Percentiles rank a stretch among this genome's conserved stretches.
Evolutionary conservation across 2,888 invertebrate species (phyloP).

Genomic region (Plemyria rubiginata): DNA sequence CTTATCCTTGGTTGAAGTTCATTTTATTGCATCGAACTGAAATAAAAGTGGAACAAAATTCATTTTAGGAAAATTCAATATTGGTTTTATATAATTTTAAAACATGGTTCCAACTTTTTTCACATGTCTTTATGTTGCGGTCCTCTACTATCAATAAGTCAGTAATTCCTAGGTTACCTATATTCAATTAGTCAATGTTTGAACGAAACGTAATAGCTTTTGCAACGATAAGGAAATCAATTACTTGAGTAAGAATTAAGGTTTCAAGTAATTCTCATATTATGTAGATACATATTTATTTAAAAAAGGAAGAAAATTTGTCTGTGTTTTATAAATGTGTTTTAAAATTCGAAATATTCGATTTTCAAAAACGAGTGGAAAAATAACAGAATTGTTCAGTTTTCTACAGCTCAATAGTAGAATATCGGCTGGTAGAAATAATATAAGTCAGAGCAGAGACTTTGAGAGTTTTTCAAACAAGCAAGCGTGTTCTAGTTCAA

Average conservation of each 20-base stretch:
- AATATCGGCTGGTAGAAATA: neutral
- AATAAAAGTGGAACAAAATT: too few relatives aligned
- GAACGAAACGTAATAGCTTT: too few relatives aligned
- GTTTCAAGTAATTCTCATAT: too few relatives aligned
- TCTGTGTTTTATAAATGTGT: neutral
- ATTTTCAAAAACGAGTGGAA: neutral
- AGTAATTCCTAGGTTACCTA: too few relatives aligned
- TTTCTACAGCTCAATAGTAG: neutral
- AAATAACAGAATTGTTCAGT: neutral
- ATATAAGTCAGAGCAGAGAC: conserved; percentile 9
- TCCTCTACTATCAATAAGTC: too few relatives aligned
- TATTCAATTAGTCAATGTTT: too few relatives aligned
- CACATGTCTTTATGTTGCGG: too few relatives aligned
- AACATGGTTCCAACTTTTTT: too few relatives aligned
- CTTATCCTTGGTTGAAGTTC: neutral
- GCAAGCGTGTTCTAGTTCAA: conserved; percentile 38
- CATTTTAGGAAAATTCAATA: conserved; percentile 7
- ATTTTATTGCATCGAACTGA: neutral
- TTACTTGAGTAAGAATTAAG: too few relatives aligned
- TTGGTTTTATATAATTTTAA: conserved; percentile 4
- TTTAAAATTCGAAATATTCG: too few relatives aligned
- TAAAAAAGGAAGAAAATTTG: neutral
- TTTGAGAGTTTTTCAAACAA: conserved; percentile 29
- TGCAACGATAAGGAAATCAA: too few relatives aligned
- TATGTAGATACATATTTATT: too few relatives aligned